phyloP scores from a whole-genome alignment of 2,797 vertebrate genomes.

The Acridotheres tristis region DNA sequence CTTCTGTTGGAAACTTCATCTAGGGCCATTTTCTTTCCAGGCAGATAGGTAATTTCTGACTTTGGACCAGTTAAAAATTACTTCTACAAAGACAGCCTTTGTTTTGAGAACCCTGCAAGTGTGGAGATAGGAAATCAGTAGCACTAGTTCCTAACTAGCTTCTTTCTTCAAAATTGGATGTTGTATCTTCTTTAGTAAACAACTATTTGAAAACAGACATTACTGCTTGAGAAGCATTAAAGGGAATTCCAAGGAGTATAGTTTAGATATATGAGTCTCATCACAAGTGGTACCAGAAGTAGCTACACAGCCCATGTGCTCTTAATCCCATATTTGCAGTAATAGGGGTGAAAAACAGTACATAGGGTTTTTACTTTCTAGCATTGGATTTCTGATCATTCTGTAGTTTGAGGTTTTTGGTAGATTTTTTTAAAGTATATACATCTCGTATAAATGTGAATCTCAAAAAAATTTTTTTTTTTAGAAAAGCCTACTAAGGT shows the following conservation, averaged over 20 bases:
- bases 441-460: neutral
- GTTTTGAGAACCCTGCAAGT: neutral
- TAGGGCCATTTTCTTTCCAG: neutral
- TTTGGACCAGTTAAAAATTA: neutral
- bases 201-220: neutral
- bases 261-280: neutral
- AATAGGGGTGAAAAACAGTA: neutral
- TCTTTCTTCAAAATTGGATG: neutral
- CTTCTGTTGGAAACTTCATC: neutral
- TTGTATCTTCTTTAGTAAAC: neutral
- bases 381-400: neutral
- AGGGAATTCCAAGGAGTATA: neutral
- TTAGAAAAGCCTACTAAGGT: neutral
- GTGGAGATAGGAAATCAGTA: neutral
- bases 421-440: neutral
- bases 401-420: neutral
- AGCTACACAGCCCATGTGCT: neutral
- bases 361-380: neutral
- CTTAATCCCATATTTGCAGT: neutral
- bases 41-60: neutral
- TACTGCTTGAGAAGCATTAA: neutral
- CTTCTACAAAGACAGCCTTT: neutral
- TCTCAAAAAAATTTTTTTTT: neutral
- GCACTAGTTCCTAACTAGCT: no score
- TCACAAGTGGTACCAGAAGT: neutral